A percentile compares a stretch with the other conserved stretches of the same genome.
Evolutionary conservation across 1,140 invertebrate species (phyloP).

Genomic region (Parasteatoda tepidariorum): DNA sequence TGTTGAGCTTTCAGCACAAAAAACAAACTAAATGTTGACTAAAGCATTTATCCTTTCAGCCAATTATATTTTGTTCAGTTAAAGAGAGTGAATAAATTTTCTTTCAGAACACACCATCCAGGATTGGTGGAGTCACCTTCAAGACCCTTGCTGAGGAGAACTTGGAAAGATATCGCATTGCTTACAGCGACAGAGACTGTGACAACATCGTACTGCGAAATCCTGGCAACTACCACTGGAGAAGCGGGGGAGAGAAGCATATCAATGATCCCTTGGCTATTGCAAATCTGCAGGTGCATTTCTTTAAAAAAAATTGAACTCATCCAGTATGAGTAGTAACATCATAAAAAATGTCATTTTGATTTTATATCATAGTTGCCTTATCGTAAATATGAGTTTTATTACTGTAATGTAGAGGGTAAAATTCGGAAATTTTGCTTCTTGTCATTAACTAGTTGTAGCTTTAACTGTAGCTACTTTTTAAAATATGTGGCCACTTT

Average conservation of each 20-base stretch:
- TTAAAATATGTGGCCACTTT: no score
- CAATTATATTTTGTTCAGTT: no score
- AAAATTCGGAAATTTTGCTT: no score
- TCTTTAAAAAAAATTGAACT: not conserved
- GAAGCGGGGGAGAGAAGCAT: constrained; percentile 96
- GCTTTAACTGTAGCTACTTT: no score
- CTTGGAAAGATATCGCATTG: constrained; percentile 83
- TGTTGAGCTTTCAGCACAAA: no score
- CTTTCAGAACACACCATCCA: constrained; percentile 85
- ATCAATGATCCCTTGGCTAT: constrained; percentile 96
- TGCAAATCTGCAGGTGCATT: constrained; percentile 83
- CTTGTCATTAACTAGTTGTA: no score
- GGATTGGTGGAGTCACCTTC: constrained; percentile 93
- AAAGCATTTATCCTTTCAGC: no score
- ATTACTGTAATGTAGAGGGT: no score
- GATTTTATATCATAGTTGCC: no score
- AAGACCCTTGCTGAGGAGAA: constrained; percentile 90
- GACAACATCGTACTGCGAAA: constrained; percentile 87
- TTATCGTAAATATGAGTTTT: no score
- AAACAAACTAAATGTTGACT: no score
- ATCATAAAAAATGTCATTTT: not conserved
- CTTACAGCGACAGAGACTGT: constrained; percentile 77
- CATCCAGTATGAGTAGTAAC: not conserved
- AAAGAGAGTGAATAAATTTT: no score
- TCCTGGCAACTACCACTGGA: constrained; percentile 96